These are phyloP conservation scores for Microcebus lehilahytsara DNA, from an alignment of 2,113 vertebrate species.

Conservation along the genomic window DNA sequence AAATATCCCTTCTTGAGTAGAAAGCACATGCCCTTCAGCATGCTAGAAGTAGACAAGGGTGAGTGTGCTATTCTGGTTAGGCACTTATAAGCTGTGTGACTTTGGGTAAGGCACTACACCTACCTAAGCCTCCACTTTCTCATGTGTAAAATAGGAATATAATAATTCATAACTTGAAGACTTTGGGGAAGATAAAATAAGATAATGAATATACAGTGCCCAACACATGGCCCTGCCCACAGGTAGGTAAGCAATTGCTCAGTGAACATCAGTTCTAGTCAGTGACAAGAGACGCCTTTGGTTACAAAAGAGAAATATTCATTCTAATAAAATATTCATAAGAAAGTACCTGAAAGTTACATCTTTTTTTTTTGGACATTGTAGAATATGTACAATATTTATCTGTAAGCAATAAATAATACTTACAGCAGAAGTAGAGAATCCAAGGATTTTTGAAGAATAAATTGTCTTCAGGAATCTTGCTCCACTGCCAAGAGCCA, in stretches of 20 bases:
- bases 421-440: slow-evolving; percentile 83
- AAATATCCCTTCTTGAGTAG: not conserved
- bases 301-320: not conserved
- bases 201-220: not conserved
- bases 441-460: slow-evolving; percentile 71
- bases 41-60: not conserved
- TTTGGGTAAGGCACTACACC: not conserved
- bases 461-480: slow-evolving; percentile 75
- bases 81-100: not conserved
- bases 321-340: not conserved
- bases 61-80: not conserved
- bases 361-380: not conserved
- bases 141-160: not conserved
- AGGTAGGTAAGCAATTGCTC: not conserved
- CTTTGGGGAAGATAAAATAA: not conserved
- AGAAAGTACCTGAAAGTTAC: not conserved
- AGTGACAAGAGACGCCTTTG: not conserved
- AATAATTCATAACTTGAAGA: not conserved
- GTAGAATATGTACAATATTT: not conserved
- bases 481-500: slow-evolving; percentile 72
- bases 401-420: slow-evolving; percentile 64
- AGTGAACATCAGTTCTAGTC: not conserved
- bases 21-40: not conserved
- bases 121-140: not conserved
- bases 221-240: not conserved